Evolutionary conservation across 2,113 vertebrate genomes (phyloP).

Genomic region (Lepus americanus): DNA sequence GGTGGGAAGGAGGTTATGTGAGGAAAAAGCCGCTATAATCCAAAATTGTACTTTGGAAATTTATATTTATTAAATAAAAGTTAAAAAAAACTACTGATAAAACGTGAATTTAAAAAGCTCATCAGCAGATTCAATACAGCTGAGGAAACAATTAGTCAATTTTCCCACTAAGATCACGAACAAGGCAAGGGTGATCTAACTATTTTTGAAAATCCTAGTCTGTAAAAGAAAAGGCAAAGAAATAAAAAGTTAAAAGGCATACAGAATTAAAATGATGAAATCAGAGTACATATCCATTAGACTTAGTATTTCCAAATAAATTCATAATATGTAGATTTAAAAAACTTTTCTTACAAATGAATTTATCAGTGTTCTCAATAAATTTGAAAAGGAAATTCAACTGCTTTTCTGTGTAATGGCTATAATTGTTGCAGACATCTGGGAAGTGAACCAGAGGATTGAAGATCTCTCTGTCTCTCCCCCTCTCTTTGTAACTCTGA

Average conservation of each 20-base stretch:
- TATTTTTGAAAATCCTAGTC: not conserved
- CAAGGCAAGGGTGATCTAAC: not conserved
- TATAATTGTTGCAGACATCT: not conserved
- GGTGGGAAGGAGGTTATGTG: too few species aligned
- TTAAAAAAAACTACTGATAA: not conserved
- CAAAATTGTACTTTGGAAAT: too few species aligned
- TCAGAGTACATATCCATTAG: not conserved
- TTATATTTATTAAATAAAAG: too few species aligned
- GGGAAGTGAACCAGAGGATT: too few species aligned
- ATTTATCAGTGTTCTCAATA: not conserved
- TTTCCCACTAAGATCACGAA: not conserved
- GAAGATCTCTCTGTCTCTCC: too few species aligned
- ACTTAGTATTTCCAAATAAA: not conserved
- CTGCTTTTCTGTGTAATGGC: not conserved
- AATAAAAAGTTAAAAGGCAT: not conserved
- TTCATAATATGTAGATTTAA: not conserved
- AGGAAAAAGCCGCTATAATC: too few species aligned
- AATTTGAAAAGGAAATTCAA: constrained; percentile 8
- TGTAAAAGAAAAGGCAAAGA: not conserved
- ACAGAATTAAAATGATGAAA: not conserved
- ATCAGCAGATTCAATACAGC: not conserved
- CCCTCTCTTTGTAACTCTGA: too few species aligned
- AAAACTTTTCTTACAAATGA: not conserved
- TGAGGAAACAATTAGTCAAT: too few species aligned
- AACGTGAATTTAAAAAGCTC: not conserved